Conservation (phyloP, 2,113 vertebrate genomes). For the Anhinga anhinga region DNA sequence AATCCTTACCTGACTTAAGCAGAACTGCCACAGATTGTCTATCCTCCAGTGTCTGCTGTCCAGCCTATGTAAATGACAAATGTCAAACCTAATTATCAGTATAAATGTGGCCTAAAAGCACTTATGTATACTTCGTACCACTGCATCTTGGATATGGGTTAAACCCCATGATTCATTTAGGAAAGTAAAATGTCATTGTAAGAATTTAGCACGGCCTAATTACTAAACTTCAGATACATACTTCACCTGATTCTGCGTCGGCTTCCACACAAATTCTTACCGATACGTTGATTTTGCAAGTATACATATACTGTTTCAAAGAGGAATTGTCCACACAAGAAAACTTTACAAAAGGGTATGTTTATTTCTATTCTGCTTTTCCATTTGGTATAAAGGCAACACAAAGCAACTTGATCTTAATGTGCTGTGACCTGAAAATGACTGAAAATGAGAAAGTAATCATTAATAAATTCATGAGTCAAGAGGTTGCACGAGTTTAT, state of each 20-base stretch:
- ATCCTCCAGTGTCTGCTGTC: neutral
- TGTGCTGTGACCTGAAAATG: neutral
- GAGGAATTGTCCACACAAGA: neutral
- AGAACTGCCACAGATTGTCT: neutral
- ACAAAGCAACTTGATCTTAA: neutral
- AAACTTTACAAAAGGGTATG: neutral
- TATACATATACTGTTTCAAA: neutral
- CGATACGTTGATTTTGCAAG: fast-evolving
- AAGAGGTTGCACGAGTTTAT: neutral
- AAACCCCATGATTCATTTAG: neutral
- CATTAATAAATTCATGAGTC: neutral
- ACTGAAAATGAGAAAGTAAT: neutral
- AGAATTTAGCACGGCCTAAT: neutral
- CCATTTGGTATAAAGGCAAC: neutral
- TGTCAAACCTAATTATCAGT: neutral
- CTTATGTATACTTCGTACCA: neutral
- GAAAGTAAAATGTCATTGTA: neutral
- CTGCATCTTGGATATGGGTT: neutral
- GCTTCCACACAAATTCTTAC: neutral
- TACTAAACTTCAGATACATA: neutral
- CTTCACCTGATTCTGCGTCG: neutral
- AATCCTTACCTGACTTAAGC: neutral
- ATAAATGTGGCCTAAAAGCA: neutral
- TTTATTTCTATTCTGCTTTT: slow-evolving; percentile 27
- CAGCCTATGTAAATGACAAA: neutral